Base-by-base conservation (phyloP, 2,113 vertebrate species). In the Labeo catla region DNA sequence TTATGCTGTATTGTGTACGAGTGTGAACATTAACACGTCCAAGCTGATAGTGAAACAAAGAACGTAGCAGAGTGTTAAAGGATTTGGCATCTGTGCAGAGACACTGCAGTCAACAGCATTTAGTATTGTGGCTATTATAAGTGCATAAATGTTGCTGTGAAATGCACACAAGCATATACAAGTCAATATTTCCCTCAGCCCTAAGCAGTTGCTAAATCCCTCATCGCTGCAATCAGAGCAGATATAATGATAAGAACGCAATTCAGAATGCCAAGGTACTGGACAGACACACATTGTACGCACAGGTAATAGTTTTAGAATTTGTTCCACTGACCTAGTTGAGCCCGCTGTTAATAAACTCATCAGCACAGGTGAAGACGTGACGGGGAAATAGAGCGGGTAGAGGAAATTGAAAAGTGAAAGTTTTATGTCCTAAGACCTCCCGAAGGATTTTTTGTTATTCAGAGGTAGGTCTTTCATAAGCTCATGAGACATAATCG, bases 301-400 rank as follows among this genome's bases (percentile, higher is more conserved):
- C 23, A 52, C 12, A 52, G 23, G 49, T 76, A 52, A 76, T 9
- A 34, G 74, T 34, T 76, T 76, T 28, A 34, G 49, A 34, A 43
- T 79, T 43, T 61, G 77, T 79, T 61, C 77, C 77, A 79, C 77
- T 79, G 77, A 79, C 77, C 77, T 43, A 57, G 10, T 57, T 79
- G 54, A 21, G 77, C n/a, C 39, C 12, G 45, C 73, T 50, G 73
- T 76, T 79, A 61, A 79, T 61, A 43, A 79, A 79, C 16, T 61
- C 19, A 61, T 59, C 54, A 79, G 28, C 50, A 57, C 77, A 79
- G 54, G 54, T 80, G 28, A 79, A 79, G 8, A 39, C 19, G 3
- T 61, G 34, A 13, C 34, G 43, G 77, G 23, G 19, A 61, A 61
- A 43, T 61, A 61, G 76, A 78, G 34, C 28, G 19, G n/a, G 49